Percentiles rank a stretch among this genome's conserved stretches.
Evolutionary conservation across 2,888 invertebrate species (phyloP).

Genomic region (Ephialtes manifestator): DNA sequence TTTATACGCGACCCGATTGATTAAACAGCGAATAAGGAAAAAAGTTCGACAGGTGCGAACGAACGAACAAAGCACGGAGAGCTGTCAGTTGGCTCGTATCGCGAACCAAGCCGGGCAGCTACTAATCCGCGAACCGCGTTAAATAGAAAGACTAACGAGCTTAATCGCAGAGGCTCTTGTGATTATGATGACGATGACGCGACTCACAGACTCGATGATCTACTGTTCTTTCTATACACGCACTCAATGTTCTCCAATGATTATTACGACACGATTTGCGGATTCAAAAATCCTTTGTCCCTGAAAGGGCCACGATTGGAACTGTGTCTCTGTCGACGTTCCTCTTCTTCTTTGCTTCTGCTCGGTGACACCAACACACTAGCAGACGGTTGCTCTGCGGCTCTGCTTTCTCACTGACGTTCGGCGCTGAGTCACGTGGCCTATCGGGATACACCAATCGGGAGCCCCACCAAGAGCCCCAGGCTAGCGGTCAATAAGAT

Average conservation of each 20-base stretch:
- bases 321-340: background rate
- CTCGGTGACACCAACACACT: constrained; percentile 33
- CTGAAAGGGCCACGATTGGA: constrained; percentile 66
- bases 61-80: constrained; percentile 40
- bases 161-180: background rate
- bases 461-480: background rate
- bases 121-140: constrained; percentile 14
- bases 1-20: background rate
- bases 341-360: background rate
- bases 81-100: constrained; percentile 63
- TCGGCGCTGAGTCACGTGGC: constrained; percentile 73
- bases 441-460: constrained; percentile 69
- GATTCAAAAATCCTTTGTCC: constrained; percentile 75
- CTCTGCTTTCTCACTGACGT: constrained; percentile 47
- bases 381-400: constrained; percentile 72
- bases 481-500: constrained; percentile 53
- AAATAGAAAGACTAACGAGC: constrained; percentile 5
- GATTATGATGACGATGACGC: background rate
- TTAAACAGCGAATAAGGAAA: background rate
- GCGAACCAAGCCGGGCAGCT: constrained; percentile 14
- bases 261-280: constrained; percentile 27
- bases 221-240: background rate
- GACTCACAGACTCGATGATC: constrained; percentile 1
- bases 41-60: background rate
- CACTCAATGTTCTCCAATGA: background rate